Conservation (phyloP, 1,140 invertebrate species). For the Lucilia cuprina region DNA sequence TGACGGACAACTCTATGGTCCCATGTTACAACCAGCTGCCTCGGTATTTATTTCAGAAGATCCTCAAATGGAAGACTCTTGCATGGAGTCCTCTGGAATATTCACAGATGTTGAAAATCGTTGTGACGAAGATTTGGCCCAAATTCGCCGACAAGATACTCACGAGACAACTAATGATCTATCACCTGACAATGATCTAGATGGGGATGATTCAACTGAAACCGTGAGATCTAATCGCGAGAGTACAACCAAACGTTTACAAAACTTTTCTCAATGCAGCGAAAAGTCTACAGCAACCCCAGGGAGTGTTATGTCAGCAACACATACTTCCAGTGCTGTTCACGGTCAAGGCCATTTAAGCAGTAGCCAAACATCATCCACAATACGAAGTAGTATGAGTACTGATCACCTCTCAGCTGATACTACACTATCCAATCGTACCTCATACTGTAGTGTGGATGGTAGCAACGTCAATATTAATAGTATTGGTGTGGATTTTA, state of each 20-base stretch:
- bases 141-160: slow-evolving; percentile 52
- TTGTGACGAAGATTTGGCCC: slow-evolving; percentile 58
- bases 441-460: slow-evolving; percentile 59
- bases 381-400: slow-evolving; percentile 44
- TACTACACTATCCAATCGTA: slow-evolving; percentile 60
- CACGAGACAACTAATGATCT: slow-evolving; percentile 61
- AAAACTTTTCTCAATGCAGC: slow-evolving; percentile 36
- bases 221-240: slow-evolving; percentile 52
- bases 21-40: slow-evolving; percentile 63
- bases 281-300: slow-evolving; percentile 44
- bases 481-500: slow-evolving; percentile 31
- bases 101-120: slow-evolving; percentile 83
- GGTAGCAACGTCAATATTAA: slow-evolving; percentile 44
- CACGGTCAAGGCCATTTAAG: slow-evolving; percentile 52
- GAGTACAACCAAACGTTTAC: background rate
- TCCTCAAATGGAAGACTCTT: slow-evolving; percentile 67
- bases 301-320: background rate
- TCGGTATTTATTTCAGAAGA: slow-evolving; percentile 63
- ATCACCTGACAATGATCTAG: slow-evolving; percentile 63
- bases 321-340: slow-evolving; percentile 29
- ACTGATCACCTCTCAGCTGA: slow-evolving; percentile 42
- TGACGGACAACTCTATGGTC: slow-evolving; percentile 82
- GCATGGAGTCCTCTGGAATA: slow-evolving; percentile 86
- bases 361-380: slow-evolving; percentile 44
- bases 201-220: slow-evolving; percentile 64